Percentiles rank a stretch among this genome's conserved stretches.
Evolutionary conservation across 2,113 vertebrate species (phyloP).

Genomic region (Motacilla tschutschensis): DNA sequence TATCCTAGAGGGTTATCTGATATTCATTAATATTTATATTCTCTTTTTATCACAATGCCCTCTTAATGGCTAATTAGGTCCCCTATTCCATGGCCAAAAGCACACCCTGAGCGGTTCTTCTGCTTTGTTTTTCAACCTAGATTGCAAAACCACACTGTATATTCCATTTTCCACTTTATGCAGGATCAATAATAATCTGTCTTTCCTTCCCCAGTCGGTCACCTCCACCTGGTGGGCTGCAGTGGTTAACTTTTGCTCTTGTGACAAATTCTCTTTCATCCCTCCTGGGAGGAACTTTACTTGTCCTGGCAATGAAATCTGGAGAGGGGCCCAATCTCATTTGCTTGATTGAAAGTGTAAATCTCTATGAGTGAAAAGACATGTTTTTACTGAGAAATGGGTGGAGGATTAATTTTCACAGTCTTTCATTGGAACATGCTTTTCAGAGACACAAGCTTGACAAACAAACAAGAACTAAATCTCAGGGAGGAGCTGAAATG

Average conservation of each 20-base stretch:
- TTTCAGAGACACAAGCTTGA: constrained; percentile 34
- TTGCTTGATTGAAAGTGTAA: constrained; percentile 37
- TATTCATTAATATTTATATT: not conserved
- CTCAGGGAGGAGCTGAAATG: constrained; percentile 40
- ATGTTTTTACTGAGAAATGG: constrained; percentile 21
- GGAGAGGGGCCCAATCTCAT: constrained; percentile 21
- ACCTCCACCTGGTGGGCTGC: not conserved
- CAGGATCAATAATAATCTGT: not conserved
- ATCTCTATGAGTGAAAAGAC: constrained; percentile 5
- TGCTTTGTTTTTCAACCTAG: not conserved
- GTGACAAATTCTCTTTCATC: not conserved
- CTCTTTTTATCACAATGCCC: not conserved
- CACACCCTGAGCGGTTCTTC: not conserved
- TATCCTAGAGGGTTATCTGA: not conserved
- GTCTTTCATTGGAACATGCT: constrained; percentile 21
- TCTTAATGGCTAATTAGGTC: not conserved
- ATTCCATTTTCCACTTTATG: not conserved
- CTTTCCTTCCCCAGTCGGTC: not conserved
- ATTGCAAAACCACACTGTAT: not conserved
- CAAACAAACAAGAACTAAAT: constrained; percentile 53
- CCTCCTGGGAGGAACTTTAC: not conserved
- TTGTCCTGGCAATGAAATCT: constrained; percentile 5
- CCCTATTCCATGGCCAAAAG: not conserved
- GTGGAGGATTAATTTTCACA: constrained; percentile 19
- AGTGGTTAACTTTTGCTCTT: not conserved